Conservation (phyloP, 2,797 vertebrate species). For the Acrossocheilus wenchowensis region DNA sequence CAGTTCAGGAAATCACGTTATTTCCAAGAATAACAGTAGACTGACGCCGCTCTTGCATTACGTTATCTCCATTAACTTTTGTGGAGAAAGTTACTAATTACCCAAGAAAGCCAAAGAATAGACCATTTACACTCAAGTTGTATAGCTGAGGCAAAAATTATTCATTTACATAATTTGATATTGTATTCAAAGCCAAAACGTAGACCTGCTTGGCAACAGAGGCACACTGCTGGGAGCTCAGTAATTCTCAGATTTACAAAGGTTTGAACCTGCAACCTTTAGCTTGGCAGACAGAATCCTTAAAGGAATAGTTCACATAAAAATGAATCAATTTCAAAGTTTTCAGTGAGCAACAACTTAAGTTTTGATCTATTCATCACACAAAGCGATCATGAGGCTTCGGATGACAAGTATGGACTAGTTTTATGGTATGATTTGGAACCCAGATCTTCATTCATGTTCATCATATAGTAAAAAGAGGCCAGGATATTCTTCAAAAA, state of each 20-base stretch:
- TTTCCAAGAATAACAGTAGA: conserved; percentile 32
- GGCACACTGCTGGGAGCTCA: background rate
- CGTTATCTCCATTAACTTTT: conserved; percentile 9
- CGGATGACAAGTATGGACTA: background rate
- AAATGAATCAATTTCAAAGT: background rate
- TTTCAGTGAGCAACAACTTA: background rate
- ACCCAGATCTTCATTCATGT: background rate
- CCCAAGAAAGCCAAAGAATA: background rate
- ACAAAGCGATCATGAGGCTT: background rate
- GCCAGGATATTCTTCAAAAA: background rate
- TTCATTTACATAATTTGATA: background rate
- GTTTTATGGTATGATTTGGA: background rate
- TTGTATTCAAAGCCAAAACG: background rate
- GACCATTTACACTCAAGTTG: background rate
- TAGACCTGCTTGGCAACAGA: background rate
- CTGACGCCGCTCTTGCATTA: conserved; percentile 14
- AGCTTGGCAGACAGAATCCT: background rate
- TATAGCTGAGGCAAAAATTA: background rate
- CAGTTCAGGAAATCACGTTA: conserved; percentile 31
- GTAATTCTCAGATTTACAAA: conserved; percentile 3
- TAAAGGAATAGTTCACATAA: background rate
- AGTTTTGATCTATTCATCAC: background rate
- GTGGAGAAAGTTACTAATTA: conserved; percentile 26
- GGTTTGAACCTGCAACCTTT: background rate
- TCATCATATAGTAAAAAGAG: background rate